phyloP scores from a whole-genome alignment of 1,140 invertebrate genomes.

The Drosophila simulans region DNA sequence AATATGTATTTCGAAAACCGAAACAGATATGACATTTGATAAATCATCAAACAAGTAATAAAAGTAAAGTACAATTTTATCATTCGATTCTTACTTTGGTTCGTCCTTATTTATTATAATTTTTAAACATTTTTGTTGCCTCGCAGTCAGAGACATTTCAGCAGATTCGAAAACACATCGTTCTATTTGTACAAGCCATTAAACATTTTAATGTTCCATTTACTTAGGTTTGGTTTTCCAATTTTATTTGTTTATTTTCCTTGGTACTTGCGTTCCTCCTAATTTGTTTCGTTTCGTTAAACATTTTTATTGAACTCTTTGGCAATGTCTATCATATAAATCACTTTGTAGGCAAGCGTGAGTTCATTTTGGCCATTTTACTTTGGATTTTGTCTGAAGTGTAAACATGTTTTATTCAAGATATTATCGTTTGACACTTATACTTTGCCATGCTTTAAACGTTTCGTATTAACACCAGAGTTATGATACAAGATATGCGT shows the following conservation, averaged over 20 bases:
- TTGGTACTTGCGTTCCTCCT: slow-evolving; percentile 45
- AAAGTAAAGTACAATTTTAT: slow-evolving; percentile 60
- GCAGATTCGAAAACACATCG: slow-evolving; percentile 28
- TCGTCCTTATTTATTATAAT: slow-evolving; percentile 11
- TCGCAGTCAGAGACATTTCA: slow-evolving; percentile 22
- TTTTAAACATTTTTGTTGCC: slow-evolving; percentile 11
- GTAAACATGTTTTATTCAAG: slow-evolving; percentile 34
- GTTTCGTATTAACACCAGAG: slow-evolving; percentile 70
- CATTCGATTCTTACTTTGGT: slow-evolving; percentile 32
- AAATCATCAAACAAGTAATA: slow-evolving; percentile 60
- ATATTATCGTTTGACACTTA: slow-evolving; percentile 38
- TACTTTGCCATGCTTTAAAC: slow-evolving; percentile 73
- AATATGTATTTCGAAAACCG: slow-evolving; percentile 44
- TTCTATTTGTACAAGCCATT: slow-evolving; percentile 53
- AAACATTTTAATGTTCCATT: slow-evolving; percentile 50
- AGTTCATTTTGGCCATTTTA: slow-evolving; percentile 44
- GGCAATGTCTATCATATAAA: slow-evolving; percentile 41
- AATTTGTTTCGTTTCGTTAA: slow-evolving; percentile 49
- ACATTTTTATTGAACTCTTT: slow-evolving; percentile 49
- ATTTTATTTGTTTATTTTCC: slow-evolving; percentile 40
- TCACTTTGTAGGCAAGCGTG: slow-evolving; percentile 46
- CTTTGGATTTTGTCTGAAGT: slow-evolving; percentile 28
- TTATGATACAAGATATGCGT: slow-evolving; percentile 62
- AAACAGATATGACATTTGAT: slow-evolving; percentile 55
- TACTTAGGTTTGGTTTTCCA: slow-evolving; percentile 37